Percentiles rank a stretch among this genome's conserved stretches.
Evolutionary conservation across 53 echinoderm and acorn worm species (phyloP).

Genomic region (Glandiceps talaboti): DNA sequence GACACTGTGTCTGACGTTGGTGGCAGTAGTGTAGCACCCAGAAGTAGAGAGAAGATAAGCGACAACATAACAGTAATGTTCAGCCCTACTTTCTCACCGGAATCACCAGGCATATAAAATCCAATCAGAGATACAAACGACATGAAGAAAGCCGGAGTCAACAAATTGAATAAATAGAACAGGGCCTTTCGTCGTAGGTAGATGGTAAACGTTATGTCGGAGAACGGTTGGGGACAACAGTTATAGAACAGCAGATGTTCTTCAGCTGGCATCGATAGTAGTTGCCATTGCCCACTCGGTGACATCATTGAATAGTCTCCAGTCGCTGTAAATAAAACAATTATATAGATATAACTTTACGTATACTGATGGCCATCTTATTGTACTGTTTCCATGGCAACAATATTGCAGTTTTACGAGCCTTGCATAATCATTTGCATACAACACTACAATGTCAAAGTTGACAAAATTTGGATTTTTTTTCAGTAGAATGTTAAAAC

Average conservation of each 20-base stretch:
- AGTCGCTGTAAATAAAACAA: constrained; percentile 18
- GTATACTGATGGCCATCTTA: too few species aligned
- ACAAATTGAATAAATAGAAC: constrained; percentile 74
- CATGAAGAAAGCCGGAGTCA: constrained; percentile 74
- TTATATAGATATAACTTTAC: background rate
- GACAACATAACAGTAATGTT: constrained; percentile 81
- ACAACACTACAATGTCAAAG: too few species aligned
- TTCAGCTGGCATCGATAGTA: constrained; percentile 54
- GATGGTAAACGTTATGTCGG: constrained; percentile 61
- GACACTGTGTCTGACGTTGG: constrained; percentile 72
- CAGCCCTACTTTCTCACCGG: constrained; percentile 81
- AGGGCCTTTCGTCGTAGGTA: constrained; percentile 60
- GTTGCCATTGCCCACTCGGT: constrained; percentile 76
- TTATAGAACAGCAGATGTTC: constrained; percentile 59
- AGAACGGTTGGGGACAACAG: constrained; percentile 77
- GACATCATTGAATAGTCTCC: constrained; percentile 65
- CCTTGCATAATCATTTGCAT: too few species aligned
- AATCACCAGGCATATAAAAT: constrained; percentile 69
- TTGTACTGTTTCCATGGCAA: too few species aligned
- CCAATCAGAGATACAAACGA: constrained; percentile 55
- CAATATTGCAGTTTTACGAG: too few species aligned
- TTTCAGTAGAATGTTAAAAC: too few species aligned
- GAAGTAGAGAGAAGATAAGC: constrained; percentile 72
- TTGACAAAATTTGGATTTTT: too few species aligned
- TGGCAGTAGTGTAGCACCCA: constrained; percentile 69